Base-by-base conservation (phyloP, 2,797 vertebrate genomes). In the Lophius americanus region DNA sequence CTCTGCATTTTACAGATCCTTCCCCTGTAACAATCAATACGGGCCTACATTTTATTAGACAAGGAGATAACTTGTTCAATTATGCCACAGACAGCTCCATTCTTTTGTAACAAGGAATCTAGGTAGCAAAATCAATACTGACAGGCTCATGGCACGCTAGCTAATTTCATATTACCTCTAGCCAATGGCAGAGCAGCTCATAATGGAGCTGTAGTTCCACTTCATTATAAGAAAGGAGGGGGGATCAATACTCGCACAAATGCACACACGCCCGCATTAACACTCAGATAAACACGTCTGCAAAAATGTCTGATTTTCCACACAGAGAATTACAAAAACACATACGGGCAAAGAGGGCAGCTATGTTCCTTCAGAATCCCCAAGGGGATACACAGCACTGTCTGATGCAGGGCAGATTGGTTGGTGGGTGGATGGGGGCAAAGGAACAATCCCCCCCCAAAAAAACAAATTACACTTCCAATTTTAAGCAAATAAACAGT, bases 11-110 rank as follows among this genome's bases (percentile, higher is more conserved):
- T 88, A 85, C 92, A 80, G 78, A 93, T 90, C 90, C 90, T 82
- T 75, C 84, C 72, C 74, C 79, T 83, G 84, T 81, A 83, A 92
- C 94, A 96, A 96, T 98, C 96, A 95, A 98, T 98, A 96, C 91
- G 83, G 92, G 94, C 94, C 95, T 96, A 95, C 95, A 96, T 96
- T 97, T 98, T 96, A 97, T 95, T 95, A 97, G 96, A 98, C 97
- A 97, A 96, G 96, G 95, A 98, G 96, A 98, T 98, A 98, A 98
- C 96, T 97, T 98, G 96, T 98, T 97, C 96, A 98, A 97, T 98
- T 98, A 98, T 82, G 85, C 92, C 92, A 91, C 95, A 98, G 97
- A 98, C 97, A 98, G 96, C 96, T 98, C 96, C 96, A 96, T 98
- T 98, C 96, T 97, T 97, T 97, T 93, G 96, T 97, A 98, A 98